Evolutionary conservation across 2,888 invertebrate species (phyloP), one percentile per base, ranked within the genome.

Genomic region (Brassicogethes aeneus): DNA sequence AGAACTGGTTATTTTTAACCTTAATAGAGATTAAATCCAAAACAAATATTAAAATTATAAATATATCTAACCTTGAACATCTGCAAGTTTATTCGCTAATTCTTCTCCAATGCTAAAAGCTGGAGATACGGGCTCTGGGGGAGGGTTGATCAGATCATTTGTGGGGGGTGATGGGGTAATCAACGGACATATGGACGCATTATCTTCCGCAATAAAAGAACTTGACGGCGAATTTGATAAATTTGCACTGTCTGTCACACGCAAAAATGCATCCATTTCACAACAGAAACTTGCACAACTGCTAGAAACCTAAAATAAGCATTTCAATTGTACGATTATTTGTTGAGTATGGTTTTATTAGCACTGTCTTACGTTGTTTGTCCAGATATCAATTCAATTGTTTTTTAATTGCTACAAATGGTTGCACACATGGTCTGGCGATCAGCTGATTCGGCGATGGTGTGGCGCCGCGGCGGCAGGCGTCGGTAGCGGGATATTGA

Each of bases 161-260:
- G 69, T 69, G 0, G 69, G 68, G 1, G 69, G 69, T 8, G 69
- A 69, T 1, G 69, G 69, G 13, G 68, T 69, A 36, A 69, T 63
- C 41, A 69, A 45, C 2, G 69, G 68, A 46, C 69, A 69, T 23
- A 66, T 68, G 10, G 69, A 69, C 2, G 66, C 65, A 2, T 66
- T 62, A 42, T 69, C 69, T 40, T 68, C 68, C 2, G 65, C 61
- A 31, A 66, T 50, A 48, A 64, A 68, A 2, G 65, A 60, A 52
- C 61, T 66, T 13, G 64, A 60, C 5, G 65, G 63, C 0, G 68
- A 66, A n/a, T 51, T 54, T 13, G 63, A 59, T 30, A 62, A 46
- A 43, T 53, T 58, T 16, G 50, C 51, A 30, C 45, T 52, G 34
- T 50, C 46, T 37, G 60, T 51, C 3, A 59, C 60, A 17, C 59